Evolutionary conservation across 2,888 invertebrate genomes (phyloP).

Genomic region (Sabellastarte sp.): DNA sequence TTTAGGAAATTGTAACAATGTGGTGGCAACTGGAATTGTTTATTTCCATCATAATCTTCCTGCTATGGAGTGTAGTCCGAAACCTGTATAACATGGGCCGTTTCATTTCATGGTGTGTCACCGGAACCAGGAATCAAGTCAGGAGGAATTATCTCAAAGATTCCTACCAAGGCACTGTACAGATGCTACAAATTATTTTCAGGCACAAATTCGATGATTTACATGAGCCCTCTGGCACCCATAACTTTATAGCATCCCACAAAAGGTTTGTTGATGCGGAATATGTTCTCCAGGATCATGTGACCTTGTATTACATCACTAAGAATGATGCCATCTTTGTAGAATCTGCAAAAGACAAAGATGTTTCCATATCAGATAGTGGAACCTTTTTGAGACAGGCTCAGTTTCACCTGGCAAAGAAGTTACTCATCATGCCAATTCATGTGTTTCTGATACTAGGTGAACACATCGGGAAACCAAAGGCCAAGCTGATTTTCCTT

Average conservation of each 20-base stretch:
- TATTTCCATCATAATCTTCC: no score
- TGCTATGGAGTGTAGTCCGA: neutral
- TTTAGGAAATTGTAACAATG: no score
- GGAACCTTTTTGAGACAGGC: slow-evolving; percentile 16
- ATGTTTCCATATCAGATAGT: slow-evolving; percentile 5
- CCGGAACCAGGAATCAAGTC: neutral
- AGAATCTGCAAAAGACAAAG: slow-evolving; percentile 9
- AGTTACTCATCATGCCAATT: slow-evolving; percentile 17
- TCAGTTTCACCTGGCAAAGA: slow-evolving; percentile 12
- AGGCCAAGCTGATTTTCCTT: slow-evolving; percentile 16
- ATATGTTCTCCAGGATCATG: slow-evolving; percentile 17
- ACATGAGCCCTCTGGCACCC: slow-evolving; percentile 4
- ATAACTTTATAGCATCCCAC: slow-evolving; percentile 18
- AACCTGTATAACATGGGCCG: neutral
- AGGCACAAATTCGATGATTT: slow-evolving; percentile 19
- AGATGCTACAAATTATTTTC: slow-evolving; percentile 9
- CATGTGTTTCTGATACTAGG: slow-evolving; percentile 11
- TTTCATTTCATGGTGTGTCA: neutral
- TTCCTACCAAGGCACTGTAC: neutral
- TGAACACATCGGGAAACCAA: slow-evolving; percentile 17
- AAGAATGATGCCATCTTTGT: slow-evolving; percentile 19
- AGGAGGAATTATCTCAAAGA: neutral
- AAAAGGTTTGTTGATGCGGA: slow-evolving; percentile 16
- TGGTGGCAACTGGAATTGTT: no score
- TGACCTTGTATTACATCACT: slow-evolving; percentile 18